Conservation (phyloP, 2,797 vertebrate genomes). For the Mormyrops attenuatus region DNA sequence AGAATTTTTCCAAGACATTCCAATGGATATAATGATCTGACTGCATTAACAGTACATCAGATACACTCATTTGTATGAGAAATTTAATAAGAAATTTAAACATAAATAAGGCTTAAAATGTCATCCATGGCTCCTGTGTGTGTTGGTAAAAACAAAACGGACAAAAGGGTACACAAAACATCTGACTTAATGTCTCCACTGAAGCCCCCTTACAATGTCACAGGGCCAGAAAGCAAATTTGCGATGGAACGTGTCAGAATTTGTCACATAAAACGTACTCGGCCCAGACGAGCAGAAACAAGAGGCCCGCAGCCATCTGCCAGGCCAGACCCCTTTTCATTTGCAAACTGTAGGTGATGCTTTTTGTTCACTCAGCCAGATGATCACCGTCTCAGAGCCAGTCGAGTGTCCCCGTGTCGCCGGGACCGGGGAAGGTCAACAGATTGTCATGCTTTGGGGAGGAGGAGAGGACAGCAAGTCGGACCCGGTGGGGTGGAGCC, state of each 20-base stretch:
- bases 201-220: conserved; percentile 44
- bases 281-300: conserved; percentile 51
- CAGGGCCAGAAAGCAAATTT: conserved; percentile 50
- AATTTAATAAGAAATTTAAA: not conserved
- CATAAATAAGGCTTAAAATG: not conserved
- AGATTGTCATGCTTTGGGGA: conserved; percentile 60
- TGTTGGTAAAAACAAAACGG: not conserved
- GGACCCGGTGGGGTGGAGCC: conserved; percentile 61
- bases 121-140: not conserved
- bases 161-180: not conserved
- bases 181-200: not conserved
- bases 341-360: conserved; percentile 48
- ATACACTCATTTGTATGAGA: not conserved
- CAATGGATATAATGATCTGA: not conserved
- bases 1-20: not conserved
- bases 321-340: conserved; percentile 40
- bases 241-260: conserved; percentile 57
- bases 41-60: not conserved
- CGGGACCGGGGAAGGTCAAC: conserved; percentile 55
- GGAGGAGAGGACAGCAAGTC: conserved; percentile 49
- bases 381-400: conserved; percentile 53
- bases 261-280: conserved; percentile 63
- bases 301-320: conserved; percentile 62
- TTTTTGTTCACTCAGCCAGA: conserved; percentile 58
- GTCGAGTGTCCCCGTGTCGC: conserved; percentile 50